phyloP scores from a whole-genome alignment of 2,888 invertebrate species.

The Thymelicus lineola region DNA sequence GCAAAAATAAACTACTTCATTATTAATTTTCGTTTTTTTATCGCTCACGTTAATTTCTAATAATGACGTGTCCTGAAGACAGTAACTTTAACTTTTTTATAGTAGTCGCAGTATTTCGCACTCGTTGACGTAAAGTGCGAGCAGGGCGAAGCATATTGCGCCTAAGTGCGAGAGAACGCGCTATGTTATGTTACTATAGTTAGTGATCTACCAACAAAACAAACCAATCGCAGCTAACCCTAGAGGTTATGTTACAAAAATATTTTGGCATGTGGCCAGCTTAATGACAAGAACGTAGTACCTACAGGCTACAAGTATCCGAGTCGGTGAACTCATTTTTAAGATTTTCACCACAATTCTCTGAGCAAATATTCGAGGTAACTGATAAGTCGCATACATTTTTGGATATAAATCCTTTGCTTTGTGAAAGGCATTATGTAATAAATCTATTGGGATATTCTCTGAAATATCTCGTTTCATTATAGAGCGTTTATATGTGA shows the following conservation, averaged over 20 bases:
- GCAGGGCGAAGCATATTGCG: no score
- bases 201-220: background rate
- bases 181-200: no score
- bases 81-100: no score
- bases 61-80: no score
- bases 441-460: background rate
- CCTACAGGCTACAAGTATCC: conserved; percentile 32
- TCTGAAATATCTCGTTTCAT: no score
- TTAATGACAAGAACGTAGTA: conserved; percentile 29
- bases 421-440: conserved; percentile 59
- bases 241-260: conserved; percentile 1
- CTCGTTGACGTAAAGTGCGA: no score
- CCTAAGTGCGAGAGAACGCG: no score
- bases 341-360: conserved; percentile 33
- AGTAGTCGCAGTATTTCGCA: no score
- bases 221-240: background rate
- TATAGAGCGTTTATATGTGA: no score
- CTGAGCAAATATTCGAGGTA: conserved; percentile 42
- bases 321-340: conserved; percentile 30
- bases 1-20: no score
- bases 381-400: conserved; percentile 70
- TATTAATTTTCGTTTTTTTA: no score
- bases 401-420: conserved; percentile 63
- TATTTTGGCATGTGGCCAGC: conserved; percentile 27
- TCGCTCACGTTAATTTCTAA: no score